Conservation (phyloP, 2,888 invertebrate genomes). For the Ochlodes sylvanus region DNA sequence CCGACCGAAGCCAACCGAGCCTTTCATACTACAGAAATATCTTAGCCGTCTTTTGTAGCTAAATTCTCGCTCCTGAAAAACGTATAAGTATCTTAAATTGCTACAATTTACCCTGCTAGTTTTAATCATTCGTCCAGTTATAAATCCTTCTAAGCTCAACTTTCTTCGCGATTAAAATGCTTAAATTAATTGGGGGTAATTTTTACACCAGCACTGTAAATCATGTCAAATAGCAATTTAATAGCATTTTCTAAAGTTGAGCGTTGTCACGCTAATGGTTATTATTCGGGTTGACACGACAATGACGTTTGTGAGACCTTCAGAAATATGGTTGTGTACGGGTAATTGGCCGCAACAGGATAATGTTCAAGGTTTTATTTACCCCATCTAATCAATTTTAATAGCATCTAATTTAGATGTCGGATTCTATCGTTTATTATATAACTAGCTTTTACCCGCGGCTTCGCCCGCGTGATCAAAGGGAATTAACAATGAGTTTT, state of each 20-base stretch:
- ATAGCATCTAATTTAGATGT: background rate
- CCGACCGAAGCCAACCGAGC: conserved; percentile 30
- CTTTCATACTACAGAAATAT: conserved; percentile 32
- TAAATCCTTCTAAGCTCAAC: conserved; percentile 19
- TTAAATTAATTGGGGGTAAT: conserved; percentile 27
- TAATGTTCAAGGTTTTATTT: conserved; percentile 19
- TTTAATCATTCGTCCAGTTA: conserved; percentile 26
- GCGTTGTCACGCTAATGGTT: conserved; percentile 63
- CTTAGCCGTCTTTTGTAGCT: conserved; percentile 27
- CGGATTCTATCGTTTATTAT: no score
- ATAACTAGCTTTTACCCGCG: no score
- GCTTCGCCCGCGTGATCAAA: no score
- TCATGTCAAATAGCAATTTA: conserved; percentile 46
- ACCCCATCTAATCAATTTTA: conserved; percentile 7
- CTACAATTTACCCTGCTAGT: conserved; percentile 26
- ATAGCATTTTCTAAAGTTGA: conserved; percentile 52
- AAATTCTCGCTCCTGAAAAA: conserved; percentile 30
- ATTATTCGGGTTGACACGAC: conserved; percentile 62
- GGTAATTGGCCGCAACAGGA: conserved; percentile 39
- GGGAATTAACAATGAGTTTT: no score
- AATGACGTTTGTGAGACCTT: conserved; percentile 41
- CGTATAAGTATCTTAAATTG: conserved; percentile 27
- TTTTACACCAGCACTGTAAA: conserved; percentile 37
- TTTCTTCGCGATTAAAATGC: conserved; percentile 28
- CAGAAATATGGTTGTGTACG: conserved; percentile 37